phyloP scores from a whole-genome alignment of 2,888 invertebrate species.

The Cerastis leucographa region DNA sequence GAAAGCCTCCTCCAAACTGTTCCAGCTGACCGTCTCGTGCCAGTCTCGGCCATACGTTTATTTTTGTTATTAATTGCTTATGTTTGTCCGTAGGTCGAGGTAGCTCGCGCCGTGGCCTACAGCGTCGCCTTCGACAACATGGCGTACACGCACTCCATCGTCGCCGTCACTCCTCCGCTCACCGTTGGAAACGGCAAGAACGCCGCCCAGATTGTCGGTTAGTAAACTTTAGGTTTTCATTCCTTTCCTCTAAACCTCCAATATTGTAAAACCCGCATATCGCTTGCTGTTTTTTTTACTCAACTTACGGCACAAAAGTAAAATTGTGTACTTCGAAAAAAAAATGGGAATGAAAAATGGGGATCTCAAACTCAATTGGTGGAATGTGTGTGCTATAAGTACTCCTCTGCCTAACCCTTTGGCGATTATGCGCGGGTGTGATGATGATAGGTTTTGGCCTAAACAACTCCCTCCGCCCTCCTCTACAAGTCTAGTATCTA shows the following conservation, averaged over 20 bases:
- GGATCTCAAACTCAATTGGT: background rate
- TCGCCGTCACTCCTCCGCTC: slow-evolving; percentile 91
- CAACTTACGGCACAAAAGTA: background rate
- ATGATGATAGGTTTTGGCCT: background rate
- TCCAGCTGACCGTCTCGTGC: too few species aligned
- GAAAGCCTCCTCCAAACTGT: too few species aligned
- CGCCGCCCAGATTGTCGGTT: slow-evolving; percentile 90
- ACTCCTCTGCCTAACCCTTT: background rate
- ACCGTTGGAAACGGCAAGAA: slow-evolving; percentile 90
- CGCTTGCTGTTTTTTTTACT: background rate
- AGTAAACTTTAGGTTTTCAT: slow-evolving; percentile 62
- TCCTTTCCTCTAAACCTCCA: background rate
- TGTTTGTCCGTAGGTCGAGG: slow-evolving; percentile 65
- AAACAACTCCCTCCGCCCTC: too few species aligned
- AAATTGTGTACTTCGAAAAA: background rate
- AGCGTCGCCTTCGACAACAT: slow-evolving; percentile 86
- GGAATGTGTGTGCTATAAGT: background rate
- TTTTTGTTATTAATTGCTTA: background rate
- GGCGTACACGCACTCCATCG: slow-evolving; percentile 91
- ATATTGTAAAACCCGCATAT: background rate
- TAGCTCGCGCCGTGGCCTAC: slow-evolving; percentile 65
- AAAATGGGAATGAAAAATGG: too few species aligned
- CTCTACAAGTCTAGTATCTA: too few species aligned
- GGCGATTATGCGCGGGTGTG: background rate
- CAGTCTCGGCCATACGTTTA: too few species aligned